Evolutionary conservation across 2,888 invertebrate genomes (phyloP).

Genomic region (Ochropleura plecta): DNA sequence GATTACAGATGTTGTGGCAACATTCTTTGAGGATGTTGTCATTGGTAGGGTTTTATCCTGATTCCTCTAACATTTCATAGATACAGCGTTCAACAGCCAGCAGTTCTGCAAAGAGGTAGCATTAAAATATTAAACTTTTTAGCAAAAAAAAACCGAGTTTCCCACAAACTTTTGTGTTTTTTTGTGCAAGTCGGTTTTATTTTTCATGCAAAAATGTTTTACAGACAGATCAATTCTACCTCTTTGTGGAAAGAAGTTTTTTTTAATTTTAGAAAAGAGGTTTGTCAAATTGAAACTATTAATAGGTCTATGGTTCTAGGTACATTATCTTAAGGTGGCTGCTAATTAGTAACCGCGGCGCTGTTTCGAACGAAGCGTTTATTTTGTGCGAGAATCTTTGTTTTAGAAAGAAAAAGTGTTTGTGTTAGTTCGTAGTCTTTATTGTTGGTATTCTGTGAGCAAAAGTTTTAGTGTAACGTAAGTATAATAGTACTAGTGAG

Average conservation of each 20-base stretch:
- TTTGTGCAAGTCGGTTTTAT: too few relatives aligned
- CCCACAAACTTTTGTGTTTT: too few relatives aligned
- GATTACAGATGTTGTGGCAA: neutral
- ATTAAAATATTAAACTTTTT: too few relatives aligned
- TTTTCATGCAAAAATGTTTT: too few relatives aligned
- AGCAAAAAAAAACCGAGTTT: too few relatives aligned
- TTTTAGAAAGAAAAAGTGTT: constrained; percentile 55
- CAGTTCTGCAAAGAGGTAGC: too few relatives aligned
- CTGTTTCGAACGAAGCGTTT: constrained; percentile 55
- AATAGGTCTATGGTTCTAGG: constrained; percentile 42
- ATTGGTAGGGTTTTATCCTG: neutral
- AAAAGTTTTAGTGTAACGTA: constrained; percentile 18
- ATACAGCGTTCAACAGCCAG: too few relatives aligned
- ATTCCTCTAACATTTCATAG: neutral
- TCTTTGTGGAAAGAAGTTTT: too few relatives aligned
- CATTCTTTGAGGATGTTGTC: constrained; percentile 34
- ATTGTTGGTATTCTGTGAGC: neutral
- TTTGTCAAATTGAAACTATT: neutral
- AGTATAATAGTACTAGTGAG: too few relatives aligned
- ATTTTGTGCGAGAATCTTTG: constrained; percentile 53
- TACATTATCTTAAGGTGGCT: constrained; percentile 56
- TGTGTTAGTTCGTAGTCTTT: constrained; percentile 6
- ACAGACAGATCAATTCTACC: too few relatives aligned
- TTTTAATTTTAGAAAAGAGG: neutral
- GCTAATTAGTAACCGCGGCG: constrained; percentile 60